A percentile compares a stretch with the other conserved stretches of the same genome.
phyloP scores from a whole-genome alignment of 2,888 invertebrate species.

The Patella pellucida region DNA sequence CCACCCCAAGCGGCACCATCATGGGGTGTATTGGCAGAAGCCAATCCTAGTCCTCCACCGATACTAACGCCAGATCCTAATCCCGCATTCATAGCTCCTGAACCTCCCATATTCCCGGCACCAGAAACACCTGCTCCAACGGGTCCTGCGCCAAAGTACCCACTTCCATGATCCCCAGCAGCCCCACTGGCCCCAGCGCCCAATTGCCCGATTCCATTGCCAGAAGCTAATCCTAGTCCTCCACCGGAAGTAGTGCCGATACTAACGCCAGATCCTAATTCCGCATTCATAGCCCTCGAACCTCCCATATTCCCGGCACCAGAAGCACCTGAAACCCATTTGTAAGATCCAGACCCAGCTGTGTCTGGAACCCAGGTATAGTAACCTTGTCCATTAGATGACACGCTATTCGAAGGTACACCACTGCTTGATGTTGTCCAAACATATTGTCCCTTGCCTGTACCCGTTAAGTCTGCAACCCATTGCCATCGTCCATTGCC shows the following conservation, averaged over 20 bases:
- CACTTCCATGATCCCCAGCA: too few species aligned
- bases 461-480: background rate
- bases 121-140: background rate
- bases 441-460: too few species aligned
- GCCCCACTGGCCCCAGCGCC: too few species aligned
- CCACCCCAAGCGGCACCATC: background rate
- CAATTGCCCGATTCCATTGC: too few species aligned
- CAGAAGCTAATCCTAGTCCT: background rate
- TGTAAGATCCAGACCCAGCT: background rate
- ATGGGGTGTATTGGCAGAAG: too few species aligned
- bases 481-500: background rate
- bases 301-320: background rate
- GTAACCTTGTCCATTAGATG: too few species aligned
- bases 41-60: background rate
- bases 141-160: too few species aligned
- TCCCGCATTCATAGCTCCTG: background rate
- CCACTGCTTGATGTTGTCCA: too few species aligned
- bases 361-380: background rate
- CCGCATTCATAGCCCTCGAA: background rate
- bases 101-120: background rate
- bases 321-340: constrained; percentile 1
- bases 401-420: too few species aligned
- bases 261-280: too few species aligned
- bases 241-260: background rate
- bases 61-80: too few species aligned